Conservation (phyloP, 2,888 invertebrate genomes). For the Pammene fasciana region DNA sequence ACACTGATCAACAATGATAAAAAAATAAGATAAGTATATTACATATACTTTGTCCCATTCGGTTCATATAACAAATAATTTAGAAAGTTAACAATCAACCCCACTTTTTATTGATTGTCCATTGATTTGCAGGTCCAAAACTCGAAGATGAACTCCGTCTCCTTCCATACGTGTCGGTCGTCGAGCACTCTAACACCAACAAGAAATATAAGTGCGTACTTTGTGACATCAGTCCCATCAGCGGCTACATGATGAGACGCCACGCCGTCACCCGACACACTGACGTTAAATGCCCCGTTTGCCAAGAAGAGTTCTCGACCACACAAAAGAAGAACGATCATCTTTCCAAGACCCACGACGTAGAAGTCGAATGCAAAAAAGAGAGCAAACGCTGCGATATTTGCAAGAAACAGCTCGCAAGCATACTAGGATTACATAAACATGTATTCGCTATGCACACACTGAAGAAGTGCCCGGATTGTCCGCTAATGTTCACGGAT, state of each 20-base stretch:
- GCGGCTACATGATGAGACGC: not conserved
- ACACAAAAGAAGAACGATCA: conserved; percentile 3
- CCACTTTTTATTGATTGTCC: not conserved
- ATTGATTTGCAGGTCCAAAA: conserved; percentile 18
- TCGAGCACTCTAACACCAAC: conserved; percentile 1
- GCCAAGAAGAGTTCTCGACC: conserved; percentile 23
- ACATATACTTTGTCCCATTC: too few species aligned
- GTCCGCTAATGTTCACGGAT: conserved; percentile 16
- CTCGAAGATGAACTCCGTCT: conserved; percentile 4
- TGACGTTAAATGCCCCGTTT: conserved; percentile 26
- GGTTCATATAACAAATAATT: too few species aligned
- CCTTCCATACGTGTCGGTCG: conserved; percentile 6
- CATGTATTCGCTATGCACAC: conserved; percentile 29
- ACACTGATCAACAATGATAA: too few species aligned
- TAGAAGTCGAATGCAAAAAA: not conserved
- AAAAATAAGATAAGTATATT: too few species aligned
- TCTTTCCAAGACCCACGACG: conserved; percentile 14
- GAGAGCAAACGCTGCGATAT: conserved; percentile 12
- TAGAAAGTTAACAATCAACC: not conserved
- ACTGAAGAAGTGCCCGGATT: conserved; percentile 35
- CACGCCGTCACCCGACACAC: conserved; percentile 15
- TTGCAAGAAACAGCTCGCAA: conserved; percentile 12
- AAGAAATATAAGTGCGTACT: conserved; percentile 17
- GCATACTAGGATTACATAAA: not conserved
- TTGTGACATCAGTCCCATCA: conserved; percentile 5